These are phyloP conservation scores for Actinia equina DNA, from an alignment of 64 coral and sea anemone genomes.

Conservation along the genomic window DNA sequence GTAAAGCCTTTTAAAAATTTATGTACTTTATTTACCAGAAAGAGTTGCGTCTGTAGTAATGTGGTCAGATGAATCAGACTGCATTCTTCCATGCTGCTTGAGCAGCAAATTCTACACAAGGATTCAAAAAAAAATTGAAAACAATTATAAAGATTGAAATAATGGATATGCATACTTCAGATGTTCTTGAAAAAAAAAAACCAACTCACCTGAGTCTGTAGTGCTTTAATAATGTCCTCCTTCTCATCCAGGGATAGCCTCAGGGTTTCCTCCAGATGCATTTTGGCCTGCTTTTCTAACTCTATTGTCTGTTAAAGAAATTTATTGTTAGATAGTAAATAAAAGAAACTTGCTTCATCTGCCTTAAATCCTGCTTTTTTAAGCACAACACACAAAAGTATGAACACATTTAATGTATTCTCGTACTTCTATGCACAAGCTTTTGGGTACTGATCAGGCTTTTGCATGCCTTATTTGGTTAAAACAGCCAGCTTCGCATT, in stretches of 20 bases:
- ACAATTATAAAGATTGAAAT: not conserved
- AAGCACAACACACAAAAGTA: no score
- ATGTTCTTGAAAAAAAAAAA: no score
- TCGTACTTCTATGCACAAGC: no score
- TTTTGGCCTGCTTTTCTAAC: slow-evolving; percentile 95
- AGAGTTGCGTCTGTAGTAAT: slow-evolving; percentile 58
- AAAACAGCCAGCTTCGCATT: no score
- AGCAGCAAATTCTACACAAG: slow-evolving; percentile 52
- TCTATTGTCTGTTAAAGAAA: slow-evolving; percentile 74
- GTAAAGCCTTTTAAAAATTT: not conserved
- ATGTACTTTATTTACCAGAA: not conserved
- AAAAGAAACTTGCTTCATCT: no score
- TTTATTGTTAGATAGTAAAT: no score
- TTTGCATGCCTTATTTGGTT: no score
- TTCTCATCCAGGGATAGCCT: slow-evolving; percentile 91
- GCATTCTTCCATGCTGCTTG: slow-evolving; percentile 42
- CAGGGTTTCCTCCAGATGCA: slow-evolving; percentile 94
- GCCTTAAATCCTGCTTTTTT: no score
- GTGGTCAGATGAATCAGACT: slow-evolving; percentile 52
- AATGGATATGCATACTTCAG: no score
- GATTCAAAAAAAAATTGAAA: not conserved
- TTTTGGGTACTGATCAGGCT: no score
- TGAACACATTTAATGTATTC: no score
- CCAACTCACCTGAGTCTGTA: slow-evolving; percentile 87
- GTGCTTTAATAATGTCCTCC: slow-evolving; percentile 89